Evolutionary conservation across 2,113 vertebrate genomes (phyloP).

Genomic region (Hiodon tergisus): DNA sequence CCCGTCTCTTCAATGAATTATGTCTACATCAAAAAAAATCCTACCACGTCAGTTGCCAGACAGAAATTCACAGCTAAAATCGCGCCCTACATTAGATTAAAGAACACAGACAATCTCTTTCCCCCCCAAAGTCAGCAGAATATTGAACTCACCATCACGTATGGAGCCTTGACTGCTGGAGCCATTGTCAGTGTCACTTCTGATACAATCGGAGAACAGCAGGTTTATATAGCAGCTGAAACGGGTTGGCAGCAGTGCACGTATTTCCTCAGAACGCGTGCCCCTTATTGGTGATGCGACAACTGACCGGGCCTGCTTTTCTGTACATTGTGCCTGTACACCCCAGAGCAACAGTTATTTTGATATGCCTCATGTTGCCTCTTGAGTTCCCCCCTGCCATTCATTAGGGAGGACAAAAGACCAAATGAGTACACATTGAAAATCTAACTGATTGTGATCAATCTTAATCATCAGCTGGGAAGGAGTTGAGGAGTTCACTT

Average conservation of each 20-base stretch:
- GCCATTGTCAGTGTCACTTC: not conserved
- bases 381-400: too few species aligned
- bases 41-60: not conserved
- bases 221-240: constrained; percentile 1
- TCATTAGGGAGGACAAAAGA: too few species aligned
- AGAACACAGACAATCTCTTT: not conserved
- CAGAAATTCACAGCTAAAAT: not conserved
- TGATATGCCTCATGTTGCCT: not conserved
- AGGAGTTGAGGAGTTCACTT: too few species aligned
- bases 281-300: not conserved
- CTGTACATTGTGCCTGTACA: not conserved
- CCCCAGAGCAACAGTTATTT: not conserved
- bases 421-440: too few species aligned
- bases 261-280: not conserved
- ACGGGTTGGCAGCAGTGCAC: not conserved
- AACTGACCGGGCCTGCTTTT: not conserved
- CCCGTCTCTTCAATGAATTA: not conserved
- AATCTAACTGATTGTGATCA: too few species aligned
- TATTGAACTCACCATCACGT: not conserved
- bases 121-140: not conserved
- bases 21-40: constrained; percentile 13
- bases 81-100: constrained; percentile 9
- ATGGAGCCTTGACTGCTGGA: not conserved
- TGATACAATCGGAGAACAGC: not conserved
- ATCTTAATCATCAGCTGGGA: too few species aligned